Evolutionary conservation across 2,113 vertebrate genomes (phyloP).

Genomic region (Oreochromis tanganicae): DNA sequence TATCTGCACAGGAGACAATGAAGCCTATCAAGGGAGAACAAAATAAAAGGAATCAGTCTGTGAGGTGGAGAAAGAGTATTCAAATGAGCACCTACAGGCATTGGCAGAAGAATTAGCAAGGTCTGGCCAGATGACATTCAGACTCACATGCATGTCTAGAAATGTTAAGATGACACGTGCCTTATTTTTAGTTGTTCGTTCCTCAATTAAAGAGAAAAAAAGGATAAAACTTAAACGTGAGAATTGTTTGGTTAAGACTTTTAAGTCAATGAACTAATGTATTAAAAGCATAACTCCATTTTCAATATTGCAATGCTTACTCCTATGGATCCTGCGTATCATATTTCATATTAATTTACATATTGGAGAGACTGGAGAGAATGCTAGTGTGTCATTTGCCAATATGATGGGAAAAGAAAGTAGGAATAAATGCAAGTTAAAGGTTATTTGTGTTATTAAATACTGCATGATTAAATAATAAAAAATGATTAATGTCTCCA

Average conservation of each 20-base stretch:
- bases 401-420: neutral
- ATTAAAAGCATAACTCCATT: neutral
- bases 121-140: neutral
- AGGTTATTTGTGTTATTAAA: neutral
- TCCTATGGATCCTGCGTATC: neutral
- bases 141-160: neutral
- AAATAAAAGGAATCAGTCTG: conserved; percentile 15
- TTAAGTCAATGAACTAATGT: neutral
- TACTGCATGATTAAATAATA: neutral
- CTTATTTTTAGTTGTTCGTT: neutral
- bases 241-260: neutral
- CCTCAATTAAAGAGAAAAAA: neutral
- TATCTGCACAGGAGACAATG: conserved; percentile 50
- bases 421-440: neutral
- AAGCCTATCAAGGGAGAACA: neutral
- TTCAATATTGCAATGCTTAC: neutral
- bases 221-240: neutral
- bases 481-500: neutral
- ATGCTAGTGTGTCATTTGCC: neutral
- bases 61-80: conserved; percentile 10
- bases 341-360: neutral
- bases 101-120: neutral
- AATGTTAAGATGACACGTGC: neutral
- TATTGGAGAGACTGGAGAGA: neutral
- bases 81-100: neutral